These are phyloP conservation scores for Drosophila murphyi DNA, from an alignment of 1,140 invertebrate species.

Conservation along the genomic window DNA sequence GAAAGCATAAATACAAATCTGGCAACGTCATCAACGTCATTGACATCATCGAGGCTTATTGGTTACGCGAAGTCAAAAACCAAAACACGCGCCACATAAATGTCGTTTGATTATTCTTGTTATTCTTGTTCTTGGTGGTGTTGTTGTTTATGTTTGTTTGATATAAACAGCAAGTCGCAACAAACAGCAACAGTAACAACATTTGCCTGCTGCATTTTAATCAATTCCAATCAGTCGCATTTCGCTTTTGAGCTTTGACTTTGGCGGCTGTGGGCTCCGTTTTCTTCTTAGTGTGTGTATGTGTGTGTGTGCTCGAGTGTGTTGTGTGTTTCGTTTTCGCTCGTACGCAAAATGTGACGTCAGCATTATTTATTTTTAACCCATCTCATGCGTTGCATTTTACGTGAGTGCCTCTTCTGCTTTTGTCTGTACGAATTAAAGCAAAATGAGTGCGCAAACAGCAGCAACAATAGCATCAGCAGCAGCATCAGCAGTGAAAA, in stretches of 20 bases:
- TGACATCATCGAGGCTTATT: slow-evolving; percentile 45
- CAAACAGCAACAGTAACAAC: slow-evolving; percentile 4
- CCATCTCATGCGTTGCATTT: slow-evolving; percentile 59
- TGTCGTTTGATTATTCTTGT: slow-evolving; percentile 4
- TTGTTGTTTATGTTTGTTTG: slow-evolving; percentile 31
- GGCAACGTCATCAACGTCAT: slow-evolving; percentile 50
- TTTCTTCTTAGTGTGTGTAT: neutral
- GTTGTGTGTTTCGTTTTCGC: slow-evolving; percentile 1
- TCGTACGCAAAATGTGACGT: slow-evolving; percentile 84
- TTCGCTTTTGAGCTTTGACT: slow-evolving; percentile 58
- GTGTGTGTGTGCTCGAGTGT: neutral
- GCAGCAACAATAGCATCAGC: slow-evolving; percentile 10
- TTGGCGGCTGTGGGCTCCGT: slow-evolving; percentile 1
- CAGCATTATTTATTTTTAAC: slow-evolving; percentile 79
- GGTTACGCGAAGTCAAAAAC: slow-evolving; percentile 12
- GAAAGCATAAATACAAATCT: slow-evolving; percentile 37
- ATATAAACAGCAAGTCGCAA: slow-evolving; percentile 34
- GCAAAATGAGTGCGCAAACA: slow-evolving; percentile 71
- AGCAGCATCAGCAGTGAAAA: slow-evolving; percentile 26
- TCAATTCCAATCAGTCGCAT: slow-evolving; percentile 73
- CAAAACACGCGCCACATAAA: slow-evolving; percentile 39
- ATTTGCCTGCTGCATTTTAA: slow-evolving; percentile 66
- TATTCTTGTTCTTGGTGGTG: neutral
- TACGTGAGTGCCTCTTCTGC: slow-evolving; percentile 36
- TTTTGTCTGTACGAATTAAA: slow-evolving; percentile 76